These are phyloP conservation scores for Lagopus muta DNA, from an alignment of 2,113 vertebrate species.

Conservation along the genomic window DNA sequence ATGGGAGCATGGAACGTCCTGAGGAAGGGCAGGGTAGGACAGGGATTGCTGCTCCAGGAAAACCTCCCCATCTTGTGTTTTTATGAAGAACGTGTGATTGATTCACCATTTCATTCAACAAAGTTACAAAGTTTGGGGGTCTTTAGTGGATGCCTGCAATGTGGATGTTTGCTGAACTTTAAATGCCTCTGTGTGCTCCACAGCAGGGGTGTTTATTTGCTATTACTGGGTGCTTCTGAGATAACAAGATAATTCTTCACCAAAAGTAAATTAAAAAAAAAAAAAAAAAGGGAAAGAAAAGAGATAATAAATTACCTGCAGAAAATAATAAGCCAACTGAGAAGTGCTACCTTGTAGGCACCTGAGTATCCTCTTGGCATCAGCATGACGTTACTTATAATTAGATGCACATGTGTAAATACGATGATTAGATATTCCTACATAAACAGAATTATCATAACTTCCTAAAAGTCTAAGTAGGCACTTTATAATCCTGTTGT, in stretches of 20 bases:
- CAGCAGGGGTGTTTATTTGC: background rate
- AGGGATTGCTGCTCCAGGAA: background rate
- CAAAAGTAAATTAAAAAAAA: slow-evolving; percentile 16
- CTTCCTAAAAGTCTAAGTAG: slow-evolving; percentile 29
- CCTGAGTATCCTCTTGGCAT: slow-evolving; percentile 73
- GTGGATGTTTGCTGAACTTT: background rate
- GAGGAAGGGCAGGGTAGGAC: background rate
- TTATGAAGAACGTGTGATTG: background rate
- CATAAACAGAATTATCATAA: slow-evolving; percentile 67
- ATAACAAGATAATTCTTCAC: slow-evolving; percentile 52
- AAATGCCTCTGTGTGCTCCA: background rate
- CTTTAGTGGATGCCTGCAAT: background rate
- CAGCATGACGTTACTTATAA: slow-evolving; percentile 72
- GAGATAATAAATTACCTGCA: background rate
- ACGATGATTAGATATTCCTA: slow-evolving; percentile 72
- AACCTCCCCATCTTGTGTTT: background rate
- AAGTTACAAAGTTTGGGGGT: background rate
- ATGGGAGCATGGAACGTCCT: rapidly evolving
- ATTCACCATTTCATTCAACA: background rate
- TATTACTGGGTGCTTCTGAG: slow-evolving; percentile 25
- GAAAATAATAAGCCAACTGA: slow-evolving; percentile 51
- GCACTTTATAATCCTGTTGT: background rate
- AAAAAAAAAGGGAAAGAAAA: background rate
- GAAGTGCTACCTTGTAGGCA: slow-evolving; percentile 64
- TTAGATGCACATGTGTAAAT: slow-evolving; percentile 71